phyloP scores from a whole-genome alignment of 2,888 invertebrate species.

The Hymenopus coronatus region DNA sequence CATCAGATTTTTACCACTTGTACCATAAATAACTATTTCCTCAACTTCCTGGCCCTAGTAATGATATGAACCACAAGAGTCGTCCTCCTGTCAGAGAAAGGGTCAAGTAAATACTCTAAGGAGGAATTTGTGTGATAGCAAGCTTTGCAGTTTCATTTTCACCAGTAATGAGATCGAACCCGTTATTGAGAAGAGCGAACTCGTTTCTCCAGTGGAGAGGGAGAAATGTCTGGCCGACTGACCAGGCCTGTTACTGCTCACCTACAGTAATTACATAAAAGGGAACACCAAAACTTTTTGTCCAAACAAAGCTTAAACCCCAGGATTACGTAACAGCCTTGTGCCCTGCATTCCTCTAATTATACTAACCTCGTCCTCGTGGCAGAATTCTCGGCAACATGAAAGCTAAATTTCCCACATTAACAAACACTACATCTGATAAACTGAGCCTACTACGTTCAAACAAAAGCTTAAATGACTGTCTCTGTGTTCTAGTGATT shows the following conservation, averaged over 20 bases:
- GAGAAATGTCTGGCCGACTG: not conserved
- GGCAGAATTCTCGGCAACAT: not conserved
- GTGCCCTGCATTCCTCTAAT: not conserved
- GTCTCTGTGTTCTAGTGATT: no score
- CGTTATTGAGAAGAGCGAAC: not conserved
- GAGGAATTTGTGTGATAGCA: not conserved
- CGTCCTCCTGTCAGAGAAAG: not conserved
- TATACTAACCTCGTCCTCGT: not conserved
- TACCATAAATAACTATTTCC: no score
- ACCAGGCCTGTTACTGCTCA: not conserved
- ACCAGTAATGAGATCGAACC: not conserved
- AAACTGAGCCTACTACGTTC: no score
- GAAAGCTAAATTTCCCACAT: not conserved
- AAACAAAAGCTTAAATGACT: no score
- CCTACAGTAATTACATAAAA: not conserved
- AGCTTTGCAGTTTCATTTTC: not conserved
- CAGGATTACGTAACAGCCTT: not conserved
- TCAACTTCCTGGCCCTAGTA: no score
- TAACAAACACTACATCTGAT: no score
- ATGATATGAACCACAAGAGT: not conserved
- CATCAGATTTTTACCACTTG: no score
- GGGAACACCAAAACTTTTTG: not conserved
- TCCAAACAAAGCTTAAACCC: not conserved
- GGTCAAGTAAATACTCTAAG: not conserved
- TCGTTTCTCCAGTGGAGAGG: no score